Percentiles rank a stretch among this genome's conserved stretches.
Evolutionary conservation across 2,113 vertebrate species (phyloP).

Genomic region (Toxotes chatareus): DNA sequence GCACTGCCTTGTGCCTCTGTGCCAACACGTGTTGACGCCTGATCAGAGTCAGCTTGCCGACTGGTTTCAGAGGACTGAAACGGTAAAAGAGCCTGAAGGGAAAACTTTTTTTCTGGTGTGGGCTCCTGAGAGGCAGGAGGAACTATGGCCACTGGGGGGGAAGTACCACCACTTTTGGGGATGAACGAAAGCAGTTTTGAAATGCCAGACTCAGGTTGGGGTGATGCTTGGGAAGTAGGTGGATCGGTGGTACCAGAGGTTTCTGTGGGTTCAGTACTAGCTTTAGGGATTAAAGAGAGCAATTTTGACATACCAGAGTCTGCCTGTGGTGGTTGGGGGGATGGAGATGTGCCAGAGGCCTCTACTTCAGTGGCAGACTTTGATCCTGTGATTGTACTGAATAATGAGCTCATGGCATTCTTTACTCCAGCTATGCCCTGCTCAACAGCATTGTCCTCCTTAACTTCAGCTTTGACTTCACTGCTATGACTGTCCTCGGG

Average conservation of each 20-base stretch:
- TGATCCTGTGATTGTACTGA: conserved; percentile 88
- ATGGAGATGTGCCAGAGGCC: conserved; percentile 38
- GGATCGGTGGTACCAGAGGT: conserved; percentile 60
- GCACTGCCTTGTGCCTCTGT: conserved; percentile 50
- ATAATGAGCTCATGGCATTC: conserved; percentile 88
- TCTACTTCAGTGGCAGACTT: conserved; percentile 79
- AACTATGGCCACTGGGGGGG: conserved; percentile 79
- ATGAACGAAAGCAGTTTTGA: conserved; percentile 77
- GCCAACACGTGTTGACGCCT: conserved; percentile 6
- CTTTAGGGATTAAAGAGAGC: conserved; percentile 81
- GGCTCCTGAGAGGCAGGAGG: conserved; percentile 74
- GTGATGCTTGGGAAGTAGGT: conserved; percentile 43
- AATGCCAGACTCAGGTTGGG: conserved; percentile 70
- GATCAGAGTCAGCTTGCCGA: conserved; percentile 53
- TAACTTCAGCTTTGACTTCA: conserved; percentile 60
- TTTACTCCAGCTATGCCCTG: conserved; percentile 86
- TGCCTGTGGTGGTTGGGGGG: conserved; percentile 64
- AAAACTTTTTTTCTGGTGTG: conserved; percentile 80
- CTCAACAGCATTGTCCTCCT: conserved; percentile 72
- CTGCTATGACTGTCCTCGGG: conserved; percentile 31
- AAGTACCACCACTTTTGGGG: conserved; percentile 72
- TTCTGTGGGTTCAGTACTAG: conserved; percentile 54
- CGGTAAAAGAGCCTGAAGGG: conserved; percentile 80
- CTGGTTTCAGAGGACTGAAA: conserved; percentile 74
- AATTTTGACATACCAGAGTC: conserved; percentile 84